Conservation (phyloP, 2,113 vertebrate genomes). For the Silurus meridionalis region DNA sequence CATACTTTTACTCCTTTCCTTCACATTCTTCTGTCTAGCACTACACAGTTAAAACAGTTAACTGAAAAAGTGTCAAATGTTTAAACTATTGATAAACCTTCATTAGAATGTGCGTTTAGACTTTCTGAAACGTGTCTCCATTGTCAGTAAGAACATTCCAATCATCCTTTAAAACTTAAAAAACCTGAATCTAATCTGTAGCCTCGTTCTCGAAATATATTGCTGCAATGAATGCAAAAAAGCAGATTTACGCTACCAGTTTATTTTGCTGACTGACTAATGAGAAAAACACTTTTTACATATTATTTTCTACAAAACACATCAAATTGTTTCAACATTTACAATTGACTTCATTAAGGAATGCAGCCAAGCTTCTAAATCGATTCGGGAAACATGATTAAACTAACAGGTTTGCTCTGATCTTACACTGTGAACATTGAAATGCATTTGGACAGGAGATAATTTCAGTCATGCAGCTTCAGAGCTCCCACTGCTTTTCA, state of each 20-base stretch:
- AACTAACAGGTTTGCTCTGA: not conserved
- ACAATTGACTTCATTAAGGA: not conserved
- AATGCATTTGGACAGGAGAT: not conserved
- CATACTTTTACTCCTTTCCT: not conserved
- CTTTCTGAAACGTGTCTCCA: not conserved
- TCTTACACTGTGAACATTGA: no score
- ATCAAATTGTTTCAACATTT: not conserved
- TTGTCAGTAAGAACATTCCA: not conserved
- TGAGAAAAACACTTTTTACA: not conserved
- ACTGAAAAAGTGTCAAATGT: not conserved
- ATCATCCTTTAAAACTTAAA: not conserved
- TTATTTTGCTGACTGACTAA: not conserved
- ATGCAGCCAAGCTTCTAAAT: not conserved
- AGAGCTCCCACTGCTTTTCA: not conserved
- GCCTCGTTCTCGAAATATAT: no score
- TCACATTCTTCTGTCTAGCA: not conserved
- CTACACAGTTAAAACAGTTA: not conserved
- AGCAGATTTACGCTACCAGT: not conserved
- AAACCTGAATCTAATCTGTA: no score
- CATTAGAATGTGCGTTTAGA: no score
- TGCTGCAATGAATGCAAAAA: no score
- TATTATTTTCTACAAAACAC: not conserved
- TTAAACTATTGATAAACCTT: not conserved
- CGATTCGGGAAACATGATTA: not conserved
- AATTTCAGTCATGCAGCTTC: not conserved